Evolutionary conservation across 2,113 vertebrate genomes (phyloP).

Genomic region (Podiceps cristatus): DNA sequence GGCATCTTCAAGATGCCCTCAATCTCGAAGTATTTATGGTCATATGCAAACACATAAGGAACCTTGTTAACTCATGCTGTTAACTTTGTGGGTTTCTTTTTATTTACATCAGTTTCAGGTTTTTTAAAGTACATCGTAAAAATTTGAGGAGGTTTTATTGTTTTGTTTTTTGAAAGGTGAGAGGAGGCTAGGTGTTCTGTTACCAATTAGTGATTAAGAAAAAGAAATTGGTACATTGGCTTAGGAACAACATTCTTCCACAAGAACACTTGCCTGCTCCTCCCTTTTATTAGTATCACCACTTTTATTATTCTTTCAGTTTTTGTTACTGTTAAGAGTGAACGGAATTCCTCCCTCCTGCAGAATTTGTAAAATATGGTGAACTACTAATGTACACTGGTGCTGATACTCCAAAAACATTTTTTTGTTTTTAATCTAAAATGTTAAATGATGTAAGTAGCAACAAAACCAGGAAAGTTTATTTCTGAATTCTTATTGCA

Average conservation of each 20-base stretch:
- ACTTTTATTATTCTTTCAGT: background rate
- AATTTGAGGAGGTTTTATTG: background rate
- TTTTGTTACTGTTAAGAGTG: background rate
- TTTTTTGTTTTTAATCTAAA: background rate
- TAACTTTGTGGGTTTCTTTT: background rate
- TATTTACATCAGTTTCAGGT: background rate
- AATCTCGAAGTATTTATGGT: background rate
- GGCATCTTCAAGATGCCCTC: background rate
- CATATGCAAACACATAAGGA: background rate
- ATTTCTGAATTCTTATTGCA: background rate
- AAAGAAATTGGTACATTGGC: background rate
- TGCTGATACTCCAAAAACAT: background rate
- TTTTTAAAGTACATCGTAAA: background rate
- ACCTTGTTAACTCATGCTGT: background rate
- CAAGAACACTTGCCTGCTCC: background rate
- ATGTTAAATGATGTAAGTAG: background rate
- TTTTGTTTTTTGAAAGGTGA: background rate
- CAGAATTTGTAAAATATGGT: background rate
- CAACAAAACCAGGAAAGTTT: background rate
- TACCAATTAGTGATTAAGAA: background rate
- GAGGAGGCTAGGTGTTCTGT: background rate
- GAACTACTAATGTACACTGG: background rate
- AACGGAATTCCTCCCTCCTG: background rate
- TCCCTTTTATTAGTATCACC: background rate
- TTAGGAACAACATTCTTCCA: background rate